These are phyloP conservation scores for Diogma glabrata DNA, from an alignment of 2,888 invertebrate species.

Conservation along the genomic window DNA sequence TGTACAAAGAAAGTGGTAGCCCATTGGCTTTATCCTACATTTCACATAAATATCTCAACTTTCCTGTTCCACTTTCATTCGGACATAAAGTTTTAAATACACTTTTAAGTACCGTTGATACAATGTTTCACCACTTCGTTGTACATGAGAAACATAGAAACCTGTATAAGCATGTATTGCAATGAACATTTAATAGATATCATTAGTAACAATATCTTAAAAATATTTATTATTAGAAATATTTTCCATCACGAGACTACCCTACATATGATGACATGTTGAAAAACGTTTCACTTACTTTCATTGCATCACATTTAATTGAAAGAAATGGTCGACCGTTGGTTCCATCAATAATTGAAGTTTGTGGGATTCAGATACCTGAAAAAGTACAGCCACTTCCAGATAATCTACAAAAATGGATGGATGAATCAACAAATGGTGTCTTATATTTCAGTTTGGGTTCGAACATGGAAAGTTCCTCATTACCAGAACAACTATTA, in stretches of 20 bases:
- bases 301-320: constrained; percentile 30
- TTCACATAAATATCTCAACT: too few relatives aligned
- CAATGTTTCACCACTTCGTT: too few relatives aligned
- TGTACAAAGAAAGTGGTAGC: too few relatives aligned
- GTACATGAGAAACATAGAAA: too few relatives aligned
- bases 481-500: background rate
- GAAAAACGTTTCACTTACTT: constrained; percentile 29
- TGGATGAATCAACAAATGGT: constrained; percentile 11
- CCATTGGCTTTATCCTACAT: too few relatives aligned
- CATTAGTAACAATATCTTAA: too few relatives aligned
- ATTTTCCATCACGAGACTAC: constrained; percentile 24
- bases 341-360: constrained; percentile 30
- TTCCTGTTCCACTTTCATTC: too few relatives aligned
- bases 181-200: too few relatives aligned
- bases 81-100: too few relatives aligned
- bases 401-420: constrained; percentile 7
- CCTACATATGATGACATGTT: constrained; percentile 23
- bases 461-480: constrained; percentile 1
- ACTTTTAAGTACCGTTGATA: too few relatives aligned
- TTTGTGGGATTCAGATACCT: constrained; percentile 34
- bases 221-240: too few relatives aligned
- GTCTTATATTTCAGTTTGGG: constrained; percentile 12
- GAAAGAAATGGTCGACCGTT: constrained; percentile 29
- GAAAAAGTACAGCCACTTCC: constrained; percentile 24
- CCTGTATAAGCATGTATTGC: too few relatives aligned